A percentile compares a stretch with the other conserved stretches of the same genome.
These are phyloP conservation scores for Planococcus citri DNA, from an alignment of 1,140 invertebrate genomes.

Conservation along the genomic window DNA sequence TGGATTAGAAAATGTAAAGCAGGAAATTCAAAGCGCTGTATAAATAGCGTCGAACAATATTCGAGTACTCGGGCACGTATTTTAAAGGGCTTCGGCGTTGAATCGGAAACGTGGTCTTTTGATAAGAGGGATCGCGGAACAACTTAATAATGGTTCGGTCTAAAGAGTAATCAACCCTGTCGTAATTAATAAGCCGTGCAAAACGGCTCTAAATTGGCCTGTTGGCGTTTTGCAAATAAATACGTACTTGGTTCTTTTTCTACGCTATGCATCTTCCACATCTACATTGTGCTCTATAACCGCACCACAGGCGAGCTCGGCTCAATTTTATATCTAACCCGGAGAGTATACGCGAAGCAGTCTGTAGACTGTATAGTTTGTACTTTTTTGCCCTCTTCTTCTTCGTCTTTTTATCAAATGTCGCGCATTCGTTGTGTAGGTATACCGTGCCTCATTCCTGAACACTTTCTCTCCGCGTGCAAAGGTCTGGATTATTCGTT, in stretches of 20 bases:
- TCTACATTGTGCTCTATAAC: no score
- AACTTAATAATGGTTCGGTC: slow-evolving; percentile 6
- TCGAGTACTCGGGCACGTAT: slow-evolving; percentile 1
- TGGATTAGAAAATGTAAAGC: not conserved
- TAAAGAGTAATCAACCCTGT: slow-evolving; percentile 3
- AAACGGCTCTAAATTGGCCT: slow-evolving; percentile 1
- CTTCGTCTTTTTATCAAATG: no score
- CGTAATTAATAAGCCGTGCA: slow-evolving; percentile 2
- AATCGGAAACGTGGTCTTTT: not conserved
- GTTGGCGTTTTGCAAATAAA: not conserved
- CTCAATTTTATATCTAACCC: no score
- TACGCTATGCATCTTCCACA: no score
- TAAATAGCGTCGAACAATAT: not conserved
- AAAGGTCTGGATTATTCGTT: no score
- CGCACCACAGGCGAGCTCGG: no score
- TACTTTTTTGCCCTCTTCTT: no score
- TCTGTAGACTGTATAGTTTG: no score
- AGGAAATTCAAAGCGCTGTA: not conserved
- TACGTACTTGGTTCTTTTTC: not conserved
- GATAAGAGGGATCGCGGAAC: not conserved
- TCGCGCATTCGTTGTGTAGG: no score
- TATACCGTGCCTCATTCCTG: no score
- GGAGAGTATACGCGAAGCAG: no score
- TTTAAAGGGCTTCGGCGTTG: slow-evolving; percentile 1
- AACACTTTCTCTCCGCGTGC: no score